A percentile compares a stretch with the other conserved stretches of the same genome.
Evolutionary conservation across 1,140 invertebrate genomes (phyloP).

Genomic region (Aphaenogaster ashmeadi): DNA sequence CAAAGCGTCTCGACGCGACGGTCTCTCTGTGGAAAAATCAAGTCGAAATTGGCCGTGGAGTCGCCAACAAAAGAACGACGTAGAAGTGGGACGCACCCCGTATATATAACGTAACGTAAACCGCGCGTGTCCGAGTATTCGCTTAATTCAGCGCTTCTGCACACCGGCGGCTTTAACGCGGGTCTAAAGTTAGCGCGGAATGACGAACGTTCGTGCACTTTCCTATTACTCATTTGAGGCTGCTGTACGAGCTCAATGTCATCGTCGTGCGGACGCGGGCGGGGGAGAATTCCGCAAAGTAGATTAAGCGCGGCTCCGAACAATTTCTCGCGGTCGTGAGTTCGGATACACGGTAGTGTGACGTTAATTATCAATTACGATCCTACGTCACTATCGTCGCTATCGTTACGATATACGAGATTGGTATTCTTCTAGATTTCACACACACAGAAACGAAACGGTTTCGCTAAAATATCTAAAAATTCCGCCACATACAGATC

Average conservation of each 20-base stretch:
- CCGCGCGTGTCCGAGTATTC: conserved; percentile 64
- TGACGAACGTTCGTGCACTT: conserved; percentile 52
- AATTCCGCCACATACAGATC: too few species aligned
- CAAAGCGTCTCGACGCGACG: too few species aligned
- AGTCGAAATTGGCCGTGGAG: neutral
- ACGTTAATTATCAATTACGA: conserved; percentile 33
- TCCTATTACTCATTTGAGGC: conserved; percentile 68
- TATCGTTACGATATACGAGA: neutral
- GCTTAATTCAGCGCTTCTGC: conserved; percentile 71
- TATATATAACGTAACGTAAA: conserved; percentile 28
- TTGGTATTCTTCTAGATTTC: neutral
- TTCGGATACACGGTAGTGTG: neutral
- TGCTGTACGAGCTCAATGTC: conserved; percentile 53
- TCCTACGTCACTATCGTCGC: too few species aligned
- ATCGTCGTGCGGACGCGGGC: conserved; percentile 21
- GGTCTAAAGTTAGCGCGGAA: conserved; percentile 72
- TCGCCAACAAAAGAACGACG: conserved; percentile 1
- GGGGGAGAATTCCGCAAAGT: conserved; percentile 37
- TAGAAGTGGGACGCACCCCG: conserved; percentile 18
- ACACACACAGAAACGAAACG: neutral
- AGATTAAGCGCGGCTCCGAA: conserved; percentile 38
- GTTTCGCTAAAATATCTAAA: too few species aligned
- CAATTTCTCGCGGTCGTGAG: neutral
- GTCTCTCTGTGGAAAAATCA: neutral
- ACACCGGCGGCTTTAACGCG: conserved; percentile 58